These are phyloP conservation scores for Takifugu ocellatus DNA, from an alignment of 2,797 vertebrate genomes.

Conservation along the genomic window DNA sequence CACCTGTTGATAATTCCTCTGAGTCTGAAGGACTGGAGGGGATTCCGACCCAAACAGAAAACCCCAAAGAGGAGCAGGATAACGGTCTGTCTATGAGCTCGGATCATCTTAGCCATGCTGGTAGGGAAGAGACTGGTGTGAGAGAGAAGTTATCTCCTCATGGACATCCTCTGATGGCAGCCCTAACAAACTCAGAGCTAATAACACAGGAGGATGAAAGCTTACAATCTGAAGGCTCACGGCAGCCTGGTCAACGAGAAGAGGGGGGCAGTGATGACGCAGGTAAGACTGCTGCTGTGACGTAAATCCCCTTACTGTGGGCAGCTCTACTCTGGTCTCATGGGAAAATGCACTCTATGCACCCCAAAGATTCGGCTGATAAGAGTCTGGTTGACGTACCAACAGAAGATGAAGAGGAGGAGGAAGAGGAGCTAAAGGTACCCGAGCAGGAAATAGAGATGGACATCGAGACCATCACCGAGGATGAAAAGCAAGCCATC, in stretches of 20 bases:
- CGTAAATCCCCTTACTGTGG: neutral
- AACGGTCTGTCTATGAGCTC: slow-evolving; percentile 8
- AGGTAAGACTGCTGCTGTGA: slow-evolving; percentile 33
- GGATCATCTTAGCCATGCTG: neutral
- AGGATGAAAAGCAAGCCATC: slow-evolving; percentile 96
- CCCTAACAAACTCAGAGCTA: slow-evolving; percentile 16
- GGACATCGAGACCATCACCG: slow-evolving; percentile 81
- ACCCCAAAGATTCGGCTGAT: slow-evolving; percentile 31
- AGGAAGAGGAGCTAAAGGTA: slow-evolving; percentile 80
- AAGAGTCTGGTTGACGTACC: slow-evolving; percentile 13
- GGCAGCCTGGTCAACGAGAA: slow-evolving; percentile 9
- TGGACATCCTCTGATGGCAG: neutral
- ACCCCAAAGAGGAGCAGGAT: slow-evolving; percentile 1
- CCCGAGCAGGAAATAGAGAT: slow-evolving; percentile 90
- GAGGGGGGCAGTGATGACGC: slow-evolving; percentile 15
- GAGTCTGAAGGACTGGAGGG: neutral
- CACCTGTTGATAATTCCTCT: slow-evolving; percentile 5
- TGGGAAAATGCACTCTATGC: neutral
- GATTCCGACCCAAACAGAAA: neutral
- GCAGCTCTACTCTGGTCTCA: neutral
- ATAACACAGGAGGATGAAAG: slow-evolving; percentile 8
- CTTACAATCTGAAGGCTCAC: slow-evolving; percentile 26
- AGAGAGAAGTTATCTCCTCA: neutral
- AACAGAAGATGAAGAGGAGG: slow-evolving; percentile 39
- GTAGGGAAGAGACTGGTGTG: slow-evolving; percentile 6